Percentiles rank a stretch among this genome's conserved stretches.
These are phyloP conservation scores for Plagodis dolabraria DNA, from an alignment of 2,888 invertebrate species.

Conservation along the genomic window DNA sequence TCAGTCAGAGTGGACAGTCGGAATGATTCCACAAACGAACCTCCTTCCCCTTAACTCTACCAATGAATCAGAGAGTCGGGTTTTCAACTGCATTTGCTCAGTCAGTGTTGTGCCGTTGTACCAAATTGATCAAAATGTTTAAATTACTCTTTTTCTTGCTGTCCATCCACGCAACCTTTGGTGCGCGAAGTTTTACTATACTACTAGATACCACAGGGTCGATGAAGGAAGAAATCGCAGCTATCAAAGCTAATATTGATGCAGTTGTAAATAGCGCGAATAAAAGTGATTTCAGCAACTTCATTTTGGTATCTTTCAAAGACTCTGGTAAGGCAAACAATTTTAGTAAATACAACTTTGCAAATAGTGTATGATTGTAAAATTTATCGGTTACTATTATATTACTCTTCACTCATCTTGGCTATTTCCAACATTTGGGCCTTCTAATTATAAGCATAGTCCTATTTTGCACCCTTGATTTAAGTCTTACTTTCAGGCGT, in stretches of 20 bases:
- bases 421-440: no score
- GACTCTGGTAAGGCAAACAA: conserved; percentile 41
- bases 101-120: conserved; percentile 6
- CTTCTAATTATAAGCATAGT: no score
- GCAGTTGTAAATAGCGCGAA: conserved; percentile 32
- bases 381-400: no score
- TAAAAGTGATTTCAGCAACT: conserved; percentile 37
- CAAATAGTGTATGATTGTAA: no score
- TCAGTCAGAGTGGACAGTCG: no score
- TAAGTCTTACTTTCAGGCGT: not conserved
- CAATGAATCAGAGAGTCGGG: conserved; percentile 4
- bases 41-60: conserved; percentile 12
- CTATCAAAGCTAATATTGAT: conserved; percentile 49
- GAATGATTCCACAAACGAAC: no score
- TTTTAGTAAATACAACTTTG: no score
- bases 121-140: conserved; percentile 32
- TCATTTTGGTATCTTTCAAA: conserved; percentile 49
- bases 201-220: conserved; percentile 61
- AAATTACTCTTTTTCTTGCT: conserved; percentile 6
- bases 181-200: conserved; percentile 56
- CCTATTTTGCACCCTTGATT: no score
- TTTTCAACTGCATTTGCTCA: conserved; percentile 9
- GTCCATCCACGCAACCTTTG: not conserved
- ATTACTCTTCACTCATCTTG: no score
- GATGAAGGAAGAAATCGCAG: conserved; percentile 55